Evolutionary conservation across 2,888 invertebrate genomes (phyloP).

Genomic region (Tolmerus cingulatus): DNA sequence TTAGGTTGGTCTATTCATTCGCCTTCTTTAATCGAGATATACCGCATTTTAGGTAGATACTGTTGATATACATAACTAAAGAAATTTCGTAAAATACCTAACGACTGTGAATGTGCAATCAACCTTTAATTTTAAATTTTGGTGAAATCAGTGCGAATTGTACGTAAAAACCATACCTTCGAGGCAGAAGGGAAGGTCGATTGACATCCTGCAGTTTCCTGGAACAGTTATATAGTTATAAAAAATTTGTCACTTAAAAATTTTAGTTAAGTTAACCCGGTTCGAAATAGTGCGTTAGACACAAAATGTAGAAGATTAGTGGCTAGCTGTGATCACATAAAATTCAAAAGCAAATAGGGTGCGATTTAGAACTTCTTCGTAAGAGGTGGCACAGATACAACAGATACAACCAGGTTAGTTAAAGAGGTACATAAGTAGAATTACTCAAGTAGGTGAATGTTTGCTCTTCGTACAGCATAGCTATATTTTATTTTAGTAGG

Average conservation of each 20-base stretch:
- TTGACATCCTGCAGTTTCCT: conserved; percentile 22
- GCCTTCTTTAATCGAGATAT: no score
- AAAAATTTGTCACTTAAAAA: background rate
- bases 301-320: background rate
- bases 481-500: background rate
- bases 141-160: background rate
- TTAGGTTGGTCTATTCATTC: no score
- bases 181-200: background rate
- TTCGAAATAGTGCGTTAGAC: background rate
- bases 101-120: background rate
- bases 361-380: background rate
- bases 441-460: background rate
- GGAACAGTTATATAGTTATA: conserved; percentile 21
- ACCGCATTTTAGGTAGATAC: no score
- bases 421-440: background rate
- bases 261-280: background rate
- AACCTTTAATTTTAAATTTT: background rate
- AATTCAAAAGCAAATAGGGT: background rate
- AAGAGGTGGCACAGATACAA: background rate
- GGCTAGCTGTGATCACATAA: background rate
- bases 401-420: background rate
- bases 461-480: background rate
- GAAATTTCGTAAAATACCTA: background rate
- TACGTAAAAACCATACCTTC: conserved; percentile 17
- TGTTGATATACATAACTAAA: no score